Evolutionary conservation across 1,140 invertebrate genomes (phyloP), one percentile per base, ranked within the genome.

Genomic region (Homarus americanus): DNA sequence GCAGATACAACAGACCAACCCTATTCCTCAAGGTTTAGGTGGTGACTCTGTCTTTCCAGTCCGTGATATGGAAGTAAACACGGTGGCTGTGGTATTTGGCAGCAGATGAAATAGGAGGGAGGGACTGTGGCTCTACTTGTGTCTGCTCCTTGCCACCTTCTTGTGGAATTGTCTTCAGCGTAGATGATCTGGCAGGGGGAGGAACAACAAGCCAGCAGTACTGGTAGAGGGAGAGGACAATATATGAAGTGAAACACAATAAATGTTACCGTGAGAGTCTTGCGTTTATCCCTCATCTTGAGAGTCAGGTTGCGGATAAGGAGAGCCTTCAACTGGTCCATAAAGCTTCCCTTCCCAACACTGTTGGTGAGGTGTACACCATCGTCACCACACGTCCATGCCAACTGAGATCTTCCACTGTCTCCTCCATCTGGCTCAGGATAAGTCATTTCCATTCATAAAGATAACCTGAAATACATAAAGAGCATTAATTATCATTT

Each of bases 301-400:
- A 82, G 40, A 17, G 49, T 44, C 79, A 82, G 28, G n/a, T 82
- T 82, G n/a, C 79, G 79, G 24, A 36, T 24, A 2, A 82, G 40
- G 32, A 82, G 79, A 24, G 79, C 79, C 28, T 32, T 28, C 20
- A 82, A 63, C 44, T 82, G 79, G 17, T 24, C 79, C 49, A 82
- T 4, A 63, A 63, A 82, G 38, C 79, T n/a, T 53, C 44, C 53
- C n/a, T 82, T 58, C 34, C n/a, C 24, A 53, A 82, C 63, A 15
- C 36, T 58, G 1, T 58, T 28, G 20, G 34, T 17, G 28, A 41
- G 7, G 0, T 20, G 2, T 10, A 10, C 28, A 38, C 28, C 40
- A 34, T 53, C n/a, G 10, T 80, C 20, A 34, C 79, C 24, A 17
- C 49, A 28, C 9, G 28, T 32, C n/a, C 32, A 38, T 12, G 53